Percentiles rank a stretch among this genome's conserved stretches.
These are phyloP conservation scores for Catharus bicknelli DNA, from an alignment of 2,113 vertebrate genomes.

Conservation along the genomic window DNA sequence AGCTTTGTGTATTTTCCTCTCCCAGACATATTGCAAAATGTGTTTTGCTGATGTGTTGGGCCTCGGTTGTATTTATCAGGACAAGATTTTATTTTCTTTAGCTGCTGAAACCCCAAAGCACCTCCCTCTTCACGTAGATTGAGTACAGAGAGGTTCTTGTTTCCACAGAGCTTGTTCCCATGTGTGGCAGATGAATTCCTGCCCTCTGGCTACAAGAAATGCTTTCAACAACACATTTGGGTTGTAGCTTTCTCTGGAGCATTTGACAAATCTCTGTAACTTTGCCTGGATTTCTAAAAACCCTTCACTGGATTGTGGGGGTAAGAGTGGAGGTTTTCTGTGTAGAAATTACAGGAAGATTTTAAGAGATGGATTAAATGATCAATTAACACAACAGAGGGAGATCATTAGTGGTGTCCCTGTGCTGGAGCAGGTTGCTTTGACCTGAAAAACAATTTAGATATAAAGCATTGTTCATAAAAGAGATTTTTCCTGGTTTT, in stretches of 20 bases:
- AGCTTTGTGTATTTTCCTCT: background rate
- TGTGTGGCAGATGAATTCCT: background rate
- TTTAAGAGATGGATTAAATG: background rate
- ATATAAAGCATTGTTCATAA: rapidly evolving
- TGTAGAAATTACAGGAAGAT: rapidly evolving
- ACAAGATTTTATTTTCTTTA: background rate
- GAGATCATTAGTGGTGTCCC: background rate
- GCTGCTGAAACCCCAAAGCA: background rate
- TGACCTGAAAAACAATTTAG: background rate
- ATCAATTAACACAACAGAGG: background rate
- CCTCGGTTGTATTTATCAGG: background rate
- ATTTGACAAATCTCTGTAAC: rapidly evolving
- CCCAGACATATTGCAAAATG: background rate
- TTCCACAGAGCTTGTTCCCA: rapidly evolving
- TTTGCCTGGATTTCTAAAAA: background rate
- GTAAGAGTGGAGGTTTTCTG: rapidly evolving
- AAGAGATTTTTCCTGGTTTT: background rate
- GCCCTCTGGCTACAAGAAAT: background rate
- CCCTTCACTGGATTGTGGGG: rapidly evolving
- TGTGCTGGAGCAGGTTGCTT: background rate
- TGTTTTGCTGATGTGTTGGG: background rate
- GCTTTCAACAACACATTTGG: rapidly evolving
- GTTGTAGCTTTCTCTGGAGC: background rate
- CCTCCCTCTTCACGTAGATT: background rate
- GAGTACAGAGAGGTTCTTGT: background rate